Evolutionary conservation across 2,113 vertebrate genomes (phyloP), one percentile per base, ranked within the genome.

Genomic region (Pelodiscus sinensis): DNA sequence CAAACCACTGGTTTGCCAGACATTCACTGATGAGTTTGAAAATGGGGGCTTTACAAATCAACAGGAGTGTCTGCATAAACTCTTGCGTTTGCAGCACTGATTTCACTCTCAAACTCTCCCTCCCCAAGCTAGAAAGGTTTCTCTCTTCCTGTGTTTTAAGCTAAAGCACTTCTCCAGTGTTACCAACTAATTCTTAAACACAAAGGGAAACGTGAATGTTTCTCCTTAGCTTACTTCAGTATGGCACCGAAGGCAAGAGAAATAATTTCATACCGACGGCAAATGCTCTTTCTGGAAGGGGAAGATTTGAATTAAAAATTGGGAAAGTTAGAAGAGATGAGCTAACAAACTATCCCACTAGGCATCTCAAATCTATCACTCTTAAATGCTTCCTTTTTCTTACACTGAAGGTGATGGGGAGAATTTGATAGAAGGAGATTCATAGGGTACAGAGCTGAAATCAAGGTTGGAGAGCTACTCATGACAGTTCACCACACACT

Each of bases 21-120:
- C 71, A 89, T 21, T 85, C 82, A 38, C 57, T 88, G 38, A 58
- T 0, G 11, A 68, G 52, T 81, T 93, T 92, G 54, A 83, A 86
- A 81, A 89, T 44, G 44, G 29, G 1, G 24, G n/a, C 52, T 94
- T 96, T 92, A 65, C 92, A 97, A 93, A 84, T 38, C 38, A 71
- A 79, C 12, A 79, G 4, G 89, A 92, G 35, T 0, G 4, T 75
- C 3, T 81, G 22, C 27, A 88, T 62, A 88, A 93, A 91, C 3
- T 24, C 21, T 84, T 56, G 52, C 3, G 21, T 78, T 89, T 85
- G 91, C 58, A 95, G 79, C 50, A 54, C 0, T 85, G 60, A 29
- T 84, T 94, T 79, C 68, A 60, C 35, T 96, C 78, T 84, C 38
- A 55, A 65, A 78, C 54, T 84, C 1, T 5, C 21, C 31, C 35